Base-by-base conservation (phyloP, 2,888 invertebrate genomes). In the Cerceris ruficornis region DNA sequence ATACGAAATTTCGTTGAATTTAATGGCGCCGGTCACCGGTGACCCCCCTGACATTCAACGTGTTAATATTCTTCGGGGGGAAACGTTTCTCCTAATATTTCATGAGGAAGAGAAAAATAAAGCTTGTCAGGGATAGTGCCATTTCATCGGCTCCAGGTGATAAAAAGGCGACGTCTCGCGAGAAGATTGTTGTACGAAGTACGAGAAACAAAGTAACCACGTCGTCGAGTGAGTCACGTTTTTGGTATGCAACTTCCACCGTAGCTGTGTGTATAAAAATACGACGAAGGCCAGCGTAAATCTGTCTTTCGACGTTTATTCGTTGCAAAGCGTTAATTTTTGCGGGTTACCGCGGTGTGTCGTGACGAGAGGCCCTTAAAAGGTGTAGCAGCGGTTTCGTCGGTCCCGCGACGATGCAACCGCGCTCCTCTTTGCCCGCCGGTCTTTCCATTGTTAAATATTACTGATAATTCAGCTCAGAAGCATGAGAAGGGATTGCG, bases 241-340 rank as follows among this genome's bases (percentile, higher is more conserved):
- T 52, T 58, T 28, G 73, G 75, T 74, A 72, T 69, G 58, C 65
- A 42, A 54, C 55, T n/a, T 13, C 57, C 43, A 15, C 43, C 39
- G 59, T 41, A 46, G 42, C 42, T 15, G 62, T 64, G 43, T 39
- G 52, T 52, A n/a, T 49, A 72, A 77, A 72, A 59, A 46, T 74
- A 49, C 57, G 28, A 13, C 73, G 65, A 84, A 81, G 83, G 78
- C 69, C 74, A 71, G 11, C 74, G 65, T 81, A 81, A 84, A 83
- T 83, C 69, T 74, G 66, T 68, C 68, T 49, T 46, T 41, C 66
- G 69, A 81, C 78, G 78, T 84, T 81, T 81, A 79, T 75, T 75
- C 68, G 65, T 67, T 66, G 68, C 68, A 58, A 84, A 71, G 84
- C 75, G 81, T 81, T 84, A 84, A 84, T 81, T 81, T 68, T 81